Percentiles rank a stretch among this genome's conserved stretches.
Evolutionary conservation across 2,888 invertebrate genomes (phyloP).

Genomic region (Glaucopsyche alexis): DNA sequence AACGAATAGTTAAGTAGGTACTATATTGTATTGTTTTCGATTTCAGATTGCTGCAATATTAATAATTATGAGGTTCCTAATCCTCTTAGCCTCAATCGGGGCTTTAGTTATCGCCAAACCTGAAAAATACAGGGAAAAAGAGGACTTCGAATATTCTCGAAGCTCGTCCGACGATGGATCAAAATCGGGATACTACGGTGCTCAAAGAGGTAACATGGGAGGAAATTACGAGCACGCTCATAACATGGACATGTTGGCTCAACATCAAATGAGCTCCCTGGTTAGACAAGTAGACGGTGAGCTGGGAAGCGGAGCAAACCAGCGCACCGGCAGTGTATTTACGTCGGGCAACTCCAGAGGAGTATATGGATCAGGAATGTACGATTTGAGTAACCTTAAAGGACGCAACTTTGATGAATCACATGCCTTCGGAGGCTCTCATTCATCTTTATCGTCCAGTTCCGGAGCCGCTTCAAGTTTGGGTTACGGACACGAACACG

Average conservation of each 20-base stretch:
- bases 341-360: conserved; percentile 70
- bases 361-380: conserved; percentile 62
- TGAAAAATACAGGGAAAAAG: conserved; percentile 68
- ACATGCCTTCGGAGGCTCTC: conserved; percentile 44
- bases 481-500: conserved; percentile 32
- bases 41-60: conserved; percentile 47
- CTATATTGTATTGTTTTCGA: conserved; percentile 31
- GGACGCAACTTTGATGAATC: conserved; percentile 70
- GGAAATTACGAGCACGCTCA: conserved; percentile 74
- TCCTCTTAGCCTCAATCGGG: conserved; percentile 55
- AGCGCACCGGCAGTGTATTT: conserved; percentile 62
- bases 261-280: conserved; percentile 70
- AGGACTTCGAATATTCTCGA: conserved; percentile 73
- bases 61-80: conserved; percentile 56
- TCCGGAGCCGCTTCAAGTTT: conserved; percentile 35
- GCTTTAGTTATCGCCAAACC: conserved; percentile 61
- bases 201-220: conserved; percentile 76
- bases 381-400: conserved; percentile 60
- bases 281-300: conserved; percentile 68
- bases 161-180: conserved; percentile 72
- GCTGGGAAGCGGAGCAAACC: conserved; percentile 62
- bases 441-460: conserved; percentile 35
- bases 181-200: conserved; percentile 70
- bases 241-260: conserved; percentile 72
- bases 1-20: not conserved